Evolutionary conservation across 2,888 invertebrate genomes (phyloP), one percentile per base, ranked within the genome.

Genomic region (Drosophila mercatorum): DNA sequence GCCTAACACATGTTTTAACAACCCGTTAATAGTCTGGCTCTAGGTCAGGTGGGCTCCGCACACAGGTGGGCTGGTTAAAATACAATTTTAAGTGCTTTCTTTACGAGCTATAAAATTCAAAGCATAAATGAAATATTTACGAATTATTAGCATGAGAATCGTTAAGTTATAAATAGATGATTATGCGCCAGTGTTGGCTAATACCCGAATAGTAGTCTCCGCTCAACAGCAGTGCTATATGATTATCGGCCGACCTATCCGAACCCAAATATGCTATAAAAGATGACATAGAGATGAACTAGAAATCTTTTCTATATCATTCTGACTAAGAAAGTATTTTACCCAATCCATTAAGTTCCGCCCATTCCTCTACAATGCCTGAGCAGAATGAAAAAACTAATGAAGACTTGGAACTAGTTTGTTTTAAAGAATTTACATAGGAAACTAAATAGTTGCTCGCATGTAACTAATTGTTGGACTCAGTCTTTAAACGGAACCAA

Each of bases 1-100:
- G 51, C 51, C 61, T 40, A 65, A 57, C 49, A 49, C 41, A 40
- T 41, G 44, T 52, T 61, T 61, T 31, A 53, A 22, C n/a, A 36
- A 36, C 10, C 17, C 14, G 10, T 67, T 40, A 47, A 59, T 49
- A 10, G 31, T 2, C 22, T 31, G 31, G 10, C 5, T 17, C 38
- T 59, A 17, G 49, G 49, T 34, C 38, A 40, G n/a, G 38, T 38
- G 40, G 14, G 59, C 31, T 4, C 59, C 10, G 28, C 28, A 49
- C 22, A 31, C 28, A 10, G 28, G 5, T 34, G 57, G 28, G 26
- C 28, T n/a, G 10, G 3, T 41, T 26, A 0, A 26, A 38, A 51
- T 51, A 17, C 11, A 34, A 6, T 12, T 51, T 11, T 51, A 11
- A 51, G 17, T 34, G 17, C 0, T 36, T 51, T 49, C n/a, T 34